A percentile compares a stretch with the other conserved stretches of the same genome.
phyloP scores from a whole-genome alignment of 2,113 vertebrate species.

The Anguilla japonica region DNA sequence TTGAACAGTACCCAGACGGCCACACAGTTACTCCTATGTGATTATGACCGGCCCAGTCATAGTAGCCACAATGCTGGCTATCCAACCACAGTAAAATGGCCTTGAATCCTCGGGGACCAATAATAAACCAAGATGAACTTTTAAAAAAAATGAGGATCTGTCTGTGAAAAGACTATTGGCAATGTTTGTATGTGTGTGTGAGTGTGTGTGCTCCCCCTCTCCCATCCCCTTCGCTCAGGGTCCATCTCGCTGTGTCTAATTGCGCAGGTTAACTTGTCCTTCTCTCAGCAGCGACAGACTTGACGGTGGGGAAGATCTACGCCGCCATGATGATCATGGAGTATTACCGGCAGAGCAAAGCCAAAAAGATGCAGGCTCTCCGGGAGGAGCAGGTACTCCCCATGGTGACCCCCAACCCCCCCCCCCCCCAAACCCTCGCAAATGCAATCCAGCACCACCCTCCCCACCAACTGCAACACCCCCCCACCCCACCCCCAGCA shows the following conservation, averaged over 20 bases:
- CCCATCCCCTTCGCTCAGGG: constrained; percentile 66
- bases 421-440: neutral
- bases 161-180: constrained; percentile 47
- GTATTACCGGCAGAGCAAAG: constrained; percentile 93
- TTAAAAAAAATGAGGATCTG: constrained; percentile 24
- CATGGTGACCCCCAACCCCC: neutral
- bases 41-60: neutral
- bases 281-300: constrained; percentile 86
- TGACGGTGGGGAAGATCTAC: constrained; percentile 91
- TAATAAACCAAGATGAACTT: neutral
- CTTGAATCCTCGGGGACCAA: constrained; percentile 7
- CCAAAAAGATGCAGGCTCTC: constrained; percentile 85
- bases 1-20: neutral
- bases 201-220: constrained; percentile 48
- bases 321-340: constrained; percentile 99
- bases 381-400: constrained; percentile 86
- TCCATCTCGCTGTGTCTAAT: constrained; percentile 72
- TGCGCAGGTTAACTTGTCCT: constrained; percentile 75
- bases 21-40: neutral
- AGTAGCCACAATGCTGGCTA: neutral
- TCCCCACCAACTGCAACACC: neutral
- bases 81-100: constrained; percentile 25
- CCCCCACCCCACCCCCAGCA: neutral
- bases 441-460: neutral
- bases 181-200: constrained; percentile 7